These are phyloP conservation scores for Drosophila neocordata DNA, from an alignment of 1,140 invertebrate genomes.

Conservation along the genomic window DNA sequence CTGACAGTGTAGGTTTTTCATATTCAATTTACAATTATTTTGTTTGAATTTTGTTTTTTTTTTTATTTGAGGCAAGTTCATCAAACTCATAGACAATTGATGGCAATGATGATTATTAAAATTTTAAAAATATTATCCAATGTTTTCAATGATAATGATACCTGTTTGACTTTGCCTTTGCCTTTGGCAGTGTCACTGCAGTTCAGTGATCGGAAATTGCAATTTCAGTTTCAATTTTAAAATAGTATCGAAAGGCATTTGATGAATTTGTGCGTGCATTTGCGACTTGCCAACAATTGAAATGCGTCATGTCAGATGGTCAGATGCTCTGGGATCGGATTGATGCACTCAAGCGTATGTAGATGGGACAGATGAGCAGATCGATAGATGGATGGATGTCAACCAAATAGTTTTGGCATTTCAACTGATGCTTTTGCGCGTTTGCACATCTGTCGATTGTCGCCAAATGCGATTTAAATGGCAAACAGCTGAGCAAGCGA, in stretches of 20 bases:
- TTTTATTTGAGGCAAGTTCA: slow-evolving; percentile 35
- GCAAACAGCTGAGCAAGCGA: slow-evolving; percentile 55
- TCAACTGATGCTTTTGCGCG: slow-evolving; percentile 44
- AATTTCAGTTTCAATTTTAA: slow-evolving; percentile 33
- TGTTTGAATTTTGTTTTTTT: slow-evolving; percentile 23
- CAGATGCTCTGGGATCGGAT: slow-evolving; percentile 27
- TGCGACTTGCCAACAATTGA: slow-evolving; percentile 54
- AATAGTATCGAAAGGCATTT: slow-evolving; percentile 61
- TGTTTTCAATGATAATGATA: slow-evolving; percentile 5
- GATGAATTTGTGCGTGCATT: slow-evolving; percentile 66
- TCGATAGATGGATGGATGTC: slow-evolving; percentile 16
- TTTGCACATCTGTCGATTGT: slow-evolving; percentile 63
- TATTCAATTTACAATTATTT: slow-evolving; percentile 12
- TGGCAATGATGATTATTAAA: slow-evolving; percentile 2
- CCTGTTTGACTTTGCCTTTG: not conserved
- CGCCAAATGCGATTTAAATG: slow-evolving; percentile 53
- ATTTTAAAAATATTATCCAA: slow-evolving; percentile 4
- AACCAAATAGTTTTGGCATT: slow-evolving; percentile 64
- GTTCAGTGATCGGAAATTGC: slow-evolving; percentile 47
- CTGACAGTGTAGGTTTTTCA: no score
- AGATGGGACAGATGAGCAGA: slow-evolving; percentile 5
- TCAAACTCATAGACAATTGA: slow-evolving; percentile 25
- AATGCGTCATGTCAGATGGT: slow-evolving; percentile 46
- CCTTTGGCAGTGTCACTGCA: slow-evolving; percentile 4
- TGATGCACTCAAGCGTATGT: slow-evolving; percentile 11